phyloP scores from a whole-genome alignment of 2,888 invertebrate genomes.

The Glyphotaelius pellucidus region DNA sequence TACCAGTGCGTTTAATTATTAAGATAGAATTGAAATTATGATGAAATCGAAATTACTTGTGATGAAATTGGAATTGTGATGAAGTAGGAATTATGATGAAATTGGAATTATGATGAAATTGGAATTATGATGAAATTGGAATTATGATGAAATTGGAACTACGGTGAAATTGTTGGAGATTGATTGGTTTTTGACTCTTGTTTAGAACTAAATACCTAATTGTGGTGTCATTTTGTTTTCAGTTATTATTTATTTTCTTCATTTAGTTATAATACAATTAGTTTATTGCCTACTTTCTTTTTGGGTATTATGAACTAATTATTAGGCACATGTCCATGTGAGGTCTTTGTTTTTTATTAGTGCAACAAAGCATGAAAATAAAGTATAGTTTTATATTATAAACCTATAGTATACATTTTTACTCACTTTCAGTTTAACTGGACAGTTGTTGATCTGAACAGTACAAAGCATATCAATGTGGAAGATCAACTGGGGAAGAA shows the following conservation, averaged over 20 bases:
- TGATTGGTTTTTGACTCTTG: background rate
- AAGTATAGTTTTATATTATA: no score
- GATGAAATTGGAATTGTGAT: background rate
- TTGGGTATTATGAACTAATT: no score
- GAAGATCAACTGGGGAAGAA: constrained; percentile 58
- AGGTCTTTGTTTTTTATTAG: no score
- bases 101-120: no score
- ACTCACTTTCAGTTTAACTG: constrained; percentile 58
- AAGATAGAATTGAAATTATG: background rate
- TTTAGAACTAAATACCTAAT: background rate
- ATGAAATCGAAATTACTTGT: no score
- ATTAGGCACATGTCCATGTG: no score
- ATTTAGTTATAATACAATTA: no score
- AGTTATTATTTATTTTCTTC: background rate
- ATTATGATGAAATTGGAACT: background rate
- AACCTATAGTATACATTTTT: background rate
- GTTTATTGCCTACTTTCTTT: no score
- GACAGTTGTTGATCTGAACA: constrained; percentile 55
- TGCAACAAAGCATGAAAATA: no score
- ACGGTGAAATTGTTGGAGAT: background rate
- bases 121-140: background rate
- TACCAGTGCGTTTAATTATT: background rate
- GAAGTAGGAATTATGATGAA: background rate
- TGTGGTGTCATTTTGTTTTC: background rate
- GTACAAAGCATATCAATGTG: constrained; percentile 36